Evolutionary conservation across 2,888 invertebrate species (phyloP).

Genomic region (Xestia xanthographa): DNA sequence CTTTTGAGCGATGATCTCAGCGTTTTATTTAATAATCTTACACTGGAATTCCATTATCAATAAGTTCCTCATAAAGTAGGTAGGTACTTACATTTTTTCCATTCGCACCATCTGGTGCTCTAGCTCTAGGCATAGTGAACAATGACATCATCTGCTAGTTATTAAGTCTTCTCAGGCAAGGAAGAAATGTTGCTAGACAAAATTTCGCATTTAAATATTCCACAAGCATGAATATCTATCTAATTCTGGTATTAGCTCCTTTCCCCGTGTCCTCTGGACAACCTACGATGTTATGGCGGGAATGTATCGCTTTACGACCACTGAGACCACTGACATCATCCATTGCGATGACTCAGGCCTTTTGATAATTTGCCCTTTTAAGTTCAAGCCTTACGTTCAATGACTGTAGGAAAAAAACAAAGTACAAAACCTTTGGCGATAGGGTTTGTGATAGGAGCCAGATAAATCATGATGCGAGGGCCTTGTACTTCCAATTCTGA

Average conservation of each 20-base stretch:
- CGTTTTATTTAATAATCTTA: conserved; percentile 36
- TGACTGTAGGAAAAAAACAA: conserved; percentile 23
- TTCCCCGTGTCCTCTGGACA: conserved; percentile 1
- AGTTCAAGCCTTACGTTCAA: conserved; percentile 27
- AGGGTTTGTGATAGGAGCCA: neutral
- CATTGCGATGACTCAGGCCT: conserved; percentile 60
- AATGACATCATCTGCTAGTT: conserved; percentile 58
- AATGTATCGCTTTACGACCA: conserved; percentile 28
- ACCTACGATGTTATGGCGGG: conserved; percentile 3
- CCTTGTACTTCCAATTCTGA: neutral
- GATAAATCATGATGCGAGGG: conserved; percentile 1
- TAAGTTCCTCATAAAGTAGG: conserved; percentile 37
- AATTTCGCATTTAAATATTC: conserved; percentile 7
- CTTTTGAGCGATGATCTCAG: conserved; percentile 45
- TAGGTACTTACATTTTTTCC: conserved; percentile 4
- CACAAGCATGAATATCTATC: neutral
- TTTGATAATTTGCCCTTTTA: conserved; percentile 41
- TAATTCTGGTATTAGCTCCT: conserved; percentile 15
- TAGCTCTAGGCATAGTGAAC: conserved; percentile 18
- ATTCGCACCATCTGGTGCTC: conserved; percentile 25
- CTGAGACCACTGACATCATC: conserved; percentile 66
- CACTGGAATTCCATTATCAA: conserved; percentile 42
- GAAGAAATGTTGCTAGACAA: conserved; percentile 30
- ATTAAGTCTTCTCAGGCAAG: conserved; percentile 27
- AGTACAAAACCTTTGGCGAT: neutral